Evolutionary conservation across 2,113 vertebrate species (phyloP).

Genomic region (Herpailurus yagouaroundi): DNA sequence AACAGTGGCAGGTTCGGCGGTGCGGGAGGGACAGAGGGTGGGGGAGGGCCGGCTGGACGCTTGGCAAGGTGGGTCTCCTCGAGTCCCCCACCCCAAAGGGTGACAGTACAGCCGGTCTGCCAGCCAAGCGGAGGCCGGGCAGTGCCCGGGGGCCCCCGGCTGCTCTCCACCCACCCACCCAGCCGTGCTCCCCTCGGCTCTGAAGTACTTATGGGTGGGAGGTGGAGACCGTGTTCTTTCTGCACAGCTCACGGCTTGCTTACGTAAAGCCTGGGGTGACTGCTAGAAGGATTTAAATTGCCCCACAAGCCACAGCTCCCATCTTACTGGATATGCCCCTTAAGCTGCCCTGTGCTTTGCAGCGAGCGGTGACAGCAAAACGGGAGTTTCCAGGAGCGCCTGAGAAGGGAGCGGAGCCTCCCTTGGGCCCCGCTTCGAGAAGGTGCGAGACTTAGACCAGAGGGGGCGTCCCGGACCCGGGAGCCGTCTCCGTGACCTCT

Average conservation of each 20-base stretch:
- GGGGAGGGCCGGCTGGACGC: background rate
- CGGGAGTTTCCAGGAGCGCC: background rate
- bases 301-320: accelerated
- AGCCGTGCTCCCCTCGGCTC: background rate
- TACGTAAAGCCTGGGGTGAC: background rate
- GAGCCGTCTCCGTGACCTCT: accelerated
- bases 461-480: accelerated
- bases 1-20: too few species aligned
- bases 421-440: background rate
- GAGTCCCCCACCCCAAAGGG: background rate
- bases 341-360: accelerated
- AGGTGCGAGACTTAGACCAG: background rate
- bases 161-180: background rate
- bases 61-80: accelerated
- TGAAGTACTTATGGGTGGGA: accelerated
- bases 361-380: background rate
- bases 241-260: background rate
- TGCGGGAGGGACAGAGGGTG: background rate
- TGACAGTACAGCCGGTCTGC: background rate
- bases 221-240: background rate
- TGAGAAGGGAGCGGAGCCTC: background rate
- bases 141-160: accelerated
- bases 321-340: too few species aligned
- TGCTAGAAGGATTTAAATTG: background rate
- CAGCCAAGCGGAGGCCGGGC: too few species aligned